Conservation (phyloP, 1,140 invertebrate species). For the Laodelphax striatellus region DNA sequence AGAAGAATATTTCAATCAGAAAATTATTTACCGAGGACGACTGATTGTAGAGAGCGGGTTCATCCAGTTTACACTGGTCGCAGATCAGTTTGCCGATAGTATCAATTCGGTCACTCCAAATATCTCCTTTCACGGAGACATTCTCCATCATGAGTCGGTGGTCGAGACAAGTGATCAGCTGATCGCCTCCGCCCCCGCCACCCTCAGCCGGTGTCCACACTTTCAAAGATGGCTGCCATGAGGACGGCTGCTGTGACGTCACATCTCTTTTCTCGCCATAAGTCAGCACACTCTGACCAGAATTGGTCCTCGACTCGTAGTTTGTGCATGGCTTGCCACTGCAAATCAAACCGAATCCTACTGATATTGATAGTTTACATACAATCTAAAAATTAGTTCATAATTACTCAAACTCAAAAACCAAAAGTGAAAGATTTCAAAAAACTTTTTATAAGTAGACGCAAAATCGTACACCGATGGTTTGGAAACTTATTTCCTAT, state of each 20-base stretch:
- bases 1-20: too few relatives aligned
- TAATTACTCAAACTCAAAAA: too few relatives aligned
- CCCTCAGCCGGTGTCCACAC: too few relatives aligned
- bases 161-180: too few relatives aligned
- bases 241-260: neutral
- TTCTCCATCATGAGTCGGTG: neutral
- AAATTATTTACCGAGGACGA: neutral
- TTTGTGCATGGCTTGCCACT: constrained; percentile 23
- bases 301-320: constrained; percentile 40
- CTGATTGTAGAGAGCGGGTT: neutral
- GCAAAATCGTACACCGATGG: too few relatives aligned
- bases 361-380: neutral
- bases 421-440: too few relatives aligned
- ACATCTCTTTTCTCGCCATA: constrained; percentile 26
- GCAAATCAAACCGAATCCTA: neutral
- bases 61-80: neutral
- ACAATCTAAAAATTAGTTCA: too few relatives aligned
- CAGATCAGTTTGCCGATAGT: neutral
- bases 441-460: too few relatives aligned
- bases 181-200: too few relatives aligned
- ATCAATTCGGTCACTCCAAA: neutral
- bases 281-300: constrained; percentile 38
- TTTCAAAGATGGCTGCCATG: too few relatives aligned
- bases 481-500: too few relatives aligned
- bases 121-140: neutral